Evolutionary conservation across 35 echinoderm and acorn worm species (phyloP), one percentile per base, ranked within the genome.

Genomic region (Ophioderma brevispina): DNA sequence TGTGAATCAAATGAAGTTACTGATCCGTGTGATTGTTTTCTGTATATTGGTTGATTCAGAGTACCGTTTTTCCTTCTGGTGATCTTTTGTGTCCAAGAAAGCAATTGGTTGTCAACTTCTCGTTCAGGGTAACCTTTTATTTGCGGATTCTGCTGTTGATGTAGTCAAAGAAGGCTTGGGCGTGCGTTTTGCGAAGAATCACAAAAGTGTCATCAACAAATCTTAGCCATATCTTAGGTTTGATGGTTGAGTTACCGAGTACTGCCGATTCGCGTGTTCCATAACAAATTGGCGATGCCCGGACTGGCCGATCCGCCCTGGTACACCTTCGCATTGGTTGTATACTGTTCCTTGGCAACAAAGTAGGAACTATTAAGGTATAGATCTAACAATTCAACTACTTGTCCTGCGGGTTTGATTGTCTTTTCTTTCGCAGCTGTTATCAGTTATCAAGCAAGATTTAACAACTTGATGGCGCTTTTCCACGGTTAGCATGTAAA

Each of bases 191-290:
- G 3, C 28, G 59, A 13, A 70, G 15, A 13, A 80, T 80, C 11
- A 80, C 38, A 40, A 80, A 80, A 10, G 78, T 34, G 38, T 80
- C 78, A 40, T 80, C 78, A 10, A 80, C 78, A 31, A 10, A 80
- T 14, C 78, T 14, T 21, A 80, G 5, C 78, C 78, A 80, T 4
- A 40, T 36, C 18, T 40, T 40, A 36, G 78, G 78, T 36, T 40
- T 36, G 6, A 37, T 36, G 25, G 34, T 40, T 4, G 35, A 37
- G 31, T 36, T 37, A 34, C 18, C 13, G 1, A 80, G 34, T 4
- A 33, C 32, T 13, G 4, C 31, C 3, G 78, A 34, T 40, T 80
- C 78, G 36, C 17, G 13, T 80, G 13, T n/a, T 80, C 11, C 78
- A 80, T 80, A 80, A 80, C 34, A 36, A 34, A 33, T 13, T 40